These are phyloP conservation scores for Ictidomys tridecemlineatus DNA, from an alignment of 2,113 vertebrate species.

Conservation along the genomic window DNA sequence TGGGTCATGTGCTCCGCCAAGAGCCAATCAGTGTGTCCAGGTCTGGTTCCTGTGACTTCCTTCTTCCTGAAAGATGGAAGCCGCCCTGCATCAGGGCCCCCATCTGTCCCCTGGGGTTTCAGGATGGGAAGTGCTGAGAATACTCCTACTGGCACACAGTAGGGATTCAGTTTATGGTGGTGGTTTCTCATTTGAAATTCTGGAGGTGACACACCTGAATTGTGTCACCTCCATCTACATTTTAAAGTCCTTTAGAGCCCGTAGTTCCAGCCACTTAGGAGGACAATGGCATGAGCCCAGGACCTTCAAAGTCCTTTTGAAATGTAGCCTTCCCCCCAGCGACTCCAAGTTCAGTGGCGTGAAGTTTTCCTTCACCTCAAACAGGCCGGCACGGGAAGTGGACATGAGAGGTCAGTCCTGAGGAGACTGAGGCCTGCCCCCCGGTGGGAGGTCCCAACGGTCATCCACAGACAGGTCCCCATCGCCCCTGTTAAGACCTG, in stretches of 20 bases:
- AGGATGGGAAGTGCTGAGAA: background rate
- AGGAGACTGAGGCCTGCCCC: background rate
- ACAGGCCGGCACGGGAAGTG: background rate
- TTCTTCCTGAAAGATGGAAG: background rate
- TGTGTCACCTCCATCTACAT: accelerated
- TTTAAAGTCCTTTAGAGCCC: background rate
- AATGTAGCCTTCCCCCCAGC: background rate
- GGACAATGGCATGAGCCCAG: background rate
- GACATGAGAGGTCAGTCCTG: background rate
- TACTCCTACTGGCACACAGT: accelerated
- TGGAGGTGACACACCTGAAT: background rate
- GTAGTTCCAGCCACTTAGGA: background rate
- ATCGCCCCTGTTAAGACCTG: background rate
- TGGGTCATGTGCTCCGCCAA: background rate
- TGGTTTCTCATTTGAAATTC: no score
- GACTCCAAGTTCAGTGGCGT: background rate
- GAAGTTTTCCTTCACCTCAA: background rate
- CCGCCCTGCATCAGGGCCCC: accelerated
- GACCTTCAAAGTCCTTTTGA: background rate
- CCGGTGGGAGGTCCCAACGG: background rate
- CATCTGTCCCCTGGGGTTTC: background rate
- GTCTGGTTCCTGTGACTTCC: background rate
- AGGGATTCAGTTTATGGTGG: background rate
- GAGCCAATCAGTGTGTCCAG: background rate
- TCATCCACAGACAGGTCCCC: background rate